Percentiles rank a stretch among this genome's conserved stretches.
These are phyloP conservation scores for Paracyprichromis sp. DNA, from an alignment of 2,113 vertebrate genomes.

Conservation along the genomic window DNA sequence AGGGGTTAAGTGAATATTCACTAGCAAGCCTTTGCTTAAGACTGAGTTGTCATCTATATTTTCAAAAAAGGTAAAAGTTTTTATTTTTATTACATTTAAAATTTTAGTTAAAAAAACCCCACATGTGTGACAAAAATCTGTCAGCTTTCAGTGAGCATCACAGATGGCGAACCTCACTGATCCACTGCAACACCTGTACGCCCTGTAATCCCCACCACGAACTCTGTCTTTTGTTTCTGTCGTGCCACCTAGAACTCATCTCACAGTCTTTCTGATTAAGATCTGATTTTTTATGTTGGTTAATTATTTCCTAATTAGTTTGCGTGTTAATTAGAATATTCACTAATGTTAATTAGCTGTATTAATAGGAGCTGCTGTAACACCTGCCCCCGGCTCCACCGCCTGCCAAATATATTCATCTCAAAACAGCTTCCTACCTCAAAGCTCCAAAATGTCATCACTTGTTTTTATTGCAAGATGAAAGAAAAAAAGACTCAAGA, in stretches of 20 bases:
- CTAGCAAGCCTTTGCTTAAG: neutral
- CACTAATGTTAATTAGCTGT: slow-evolving; percentile 54
- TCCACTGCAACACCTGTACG: neutral
- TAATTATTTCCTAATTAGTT: slow-evolving; percentile 57
- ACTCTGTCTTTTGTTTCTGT: neutral
- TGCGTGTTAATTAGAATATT: slow-evolving; percentile 52
- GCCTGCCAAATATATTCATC: slow-evolving; percentile 26
- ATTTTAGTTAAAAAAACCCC: rapidly evolving
- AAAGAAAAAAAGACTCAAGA: neutral
- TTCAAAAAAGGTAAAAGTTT: neutral
- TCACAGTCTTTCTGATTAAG: slow-evolving; percentile 1
- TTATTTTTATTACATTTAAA: neutral
- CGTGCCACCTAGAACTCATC: neutral
- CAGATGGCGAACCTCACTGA: neutral
- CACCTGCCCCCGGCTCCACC: slow-evolving; percentile 35
- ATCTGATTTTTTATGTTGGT: slow-evolving; percentile 18
- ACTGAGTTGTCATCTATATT: neutral
- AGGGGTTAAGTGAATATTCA: neutral
- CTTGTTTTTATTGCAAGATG: neutral
- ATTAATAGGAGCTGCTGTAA: slow-evolving; percentile 45
- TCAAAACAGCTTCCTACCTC: neutral
- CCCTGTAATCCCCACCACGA: neutral
- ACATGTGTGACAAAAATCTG: neutral
- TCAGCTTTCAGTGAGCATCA: neutral
- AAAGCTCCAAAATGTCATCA: neutral